Conservation (phyloP, 2,797 vertebrate genomes). For the Etheostoma nigrum region DNA sequence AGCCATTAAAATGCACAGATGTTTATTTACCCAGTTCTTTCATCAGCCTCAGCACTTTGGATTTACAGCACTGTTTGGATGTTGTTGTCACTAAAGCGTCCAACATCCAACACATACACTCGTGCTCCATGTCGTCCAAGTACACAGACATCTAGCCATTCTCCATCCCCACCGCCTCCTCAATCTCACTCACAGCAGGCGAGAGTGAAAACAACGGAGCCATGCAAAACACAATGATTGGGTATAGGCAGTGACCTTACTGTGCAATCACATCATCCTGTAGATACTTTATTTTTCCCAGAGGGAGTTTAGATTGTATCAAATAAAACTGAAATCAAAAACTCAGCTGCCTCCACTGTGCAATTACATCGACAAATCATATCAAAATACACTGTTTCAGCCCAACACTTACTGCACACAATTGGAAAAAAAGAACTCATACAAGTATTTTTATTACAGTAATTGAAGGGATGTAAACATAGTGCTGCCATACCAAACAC, state of each 20-base stretch:
- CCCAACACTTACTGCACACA: background rate
- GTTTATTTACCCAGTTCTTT: slow-evolving; percentile 40
- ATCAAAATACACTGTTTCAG: background rate
- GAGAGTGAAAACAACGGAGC: slow-evolving; percentile 41
- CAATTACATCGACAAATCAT: slow-evolving; percentile 1
- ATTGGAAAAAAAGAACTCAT: background rate
- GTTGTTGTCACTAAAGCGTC: background rate
- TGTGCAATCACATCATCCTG: slow-evolving; percentile 21
- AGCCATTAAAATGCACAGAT: slow-evolving; percentile 54
- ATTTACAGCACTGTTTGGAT: background rate
- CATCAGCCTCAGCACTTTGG: background rate
- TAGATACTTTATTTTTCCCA: slow-evolving; percentile 31
- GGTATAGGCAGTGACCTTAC: slow-evolving; percentile 38
- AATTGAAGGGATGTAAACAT: slow-evolving; percentile 16
- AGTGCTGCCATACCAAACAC: no score
- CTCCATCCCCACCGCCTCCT: slow-evolving; percentile 43
- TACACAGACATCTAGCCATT: slow-evolving; percentile 20
- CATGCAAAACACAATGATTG: slow-evolving; percentile 25
- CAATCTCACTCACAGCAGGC: slow-evolving; percentile 63
- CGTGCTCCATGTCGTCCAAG: slow-evolving; percentile 18
- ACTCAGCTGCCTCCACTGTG: background rate
- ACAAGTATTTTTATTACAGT: background rate
- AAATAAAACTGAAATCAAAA: slow-evolving; percentile 31
- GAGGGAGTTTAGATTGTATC: slow-evolving; percentile 23
- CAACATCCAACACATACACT: background rate